These are phyloP conservation scores for Catamblyrhynchus diadema DNA, from an alignment of 2,797 vertebrate genomes.

Conservation along the genomic window DNA sequence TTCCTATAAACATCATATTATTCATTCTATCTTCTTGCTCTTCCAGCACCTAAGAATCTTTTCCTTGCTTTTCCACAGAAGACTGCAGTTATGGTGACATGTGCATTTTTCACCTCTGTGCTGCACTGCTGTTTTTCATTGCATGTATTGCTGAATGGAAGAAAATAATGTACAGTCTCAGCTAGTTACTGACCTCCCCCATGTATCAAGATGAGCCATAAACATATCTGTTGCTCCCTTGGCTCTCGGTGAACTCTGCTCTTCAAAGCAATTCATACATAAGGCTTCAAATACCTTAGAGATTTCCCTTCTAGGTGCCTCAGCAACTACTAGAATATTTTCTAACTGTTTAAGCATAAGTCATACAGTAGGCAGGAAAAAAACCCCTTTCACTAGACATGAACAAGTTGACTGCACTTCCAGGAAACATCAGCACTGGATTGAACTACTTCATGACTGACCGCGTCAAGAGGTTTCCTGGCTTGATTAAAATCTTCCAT, in stretches of 20 bases:
- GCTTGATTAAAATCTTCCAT: background rate
- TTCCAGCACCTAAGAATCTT: background rate
- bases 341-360: background rate
- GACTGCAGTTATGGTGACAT: background rate
- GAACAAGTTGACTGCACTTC: background rate
- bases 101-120: slow-evolving; percentile 27
- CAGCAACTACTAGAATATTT: background rate
- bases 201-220: slow-evolving; percentile 45
- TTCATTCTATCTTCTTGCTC: background rate
- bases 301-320: background rate
- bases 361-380: background rate
- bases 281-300: background rate
- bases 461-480: background rate
- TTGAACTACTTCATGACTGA: background rate
- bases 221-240: background rate
- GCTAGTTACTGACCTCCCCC: slow-evolving; percentile 8
- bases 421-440: background rate
- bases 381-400: rapidly evolving
- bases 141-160: slow-evolving; percentile 40
- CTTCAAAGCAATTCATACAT: slow-evolving; percentile 3
- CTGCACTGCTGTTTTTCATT: background rate
- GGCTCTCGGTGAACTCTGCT: background rate
- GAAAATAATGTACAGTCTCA: slow-evolving; percentile 37
- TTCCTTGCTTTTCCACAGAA: background rate
- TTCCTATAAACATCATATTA: background rate